phyloP scores from a whole-genome alignment of 2,113 vertebrate species.

The Ellobius talpinus region DNA sequence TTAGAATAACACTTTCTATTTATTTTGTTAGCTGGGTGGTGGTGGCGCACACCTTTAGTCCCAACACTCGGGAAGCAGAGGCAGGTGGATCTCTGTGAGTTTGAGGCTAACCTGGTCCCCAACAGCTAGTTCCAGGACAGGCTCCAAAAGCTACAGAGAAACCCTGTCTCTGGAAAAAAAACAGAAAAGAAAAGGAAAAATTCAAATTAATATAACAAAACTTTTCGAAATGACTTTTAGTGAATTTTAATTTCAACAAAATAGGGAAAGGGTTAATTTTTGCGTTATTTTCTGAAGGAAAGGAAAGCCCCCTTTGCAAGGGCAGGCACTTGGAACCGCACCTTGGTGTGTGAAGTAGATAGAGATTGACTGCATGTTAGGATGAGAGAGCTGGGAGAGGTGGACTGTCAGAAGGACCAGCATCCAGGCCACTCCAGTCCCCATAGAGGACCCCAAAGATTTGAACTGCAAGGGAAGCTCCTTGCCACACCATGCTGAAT shows the following conservation, averaged over 20 bases:
- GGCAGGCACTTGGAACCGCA: not conserved
- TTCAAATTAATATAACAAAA: not conserved
- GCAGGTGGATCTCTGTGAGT: no score
- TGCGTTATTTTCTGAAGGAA: slow-evolving; percentile 8
- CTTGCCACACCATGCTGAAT: not conserved
- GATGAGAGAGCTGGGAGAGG: not conserved
- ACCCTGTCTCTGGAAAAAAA: no score
- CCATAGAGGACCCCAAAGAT: not conserved
- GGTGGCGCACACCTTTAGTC: no score
- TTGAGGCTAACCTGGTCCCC: no score
- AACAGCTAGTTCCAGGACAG: no score
- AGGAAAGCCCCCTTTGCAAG: not conserved
- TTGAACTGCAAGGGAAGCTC: not conserved
- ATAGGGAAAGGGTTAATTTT: not conserved
- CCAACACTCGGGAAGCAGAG: no score
- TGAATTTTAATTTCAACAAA: slow-evolving; percentile 40
- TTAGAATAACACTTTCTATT: not conserved
- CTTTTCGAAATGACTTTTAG: slow-evolving; percentile 27
- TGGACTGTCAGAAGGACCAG: accelerated
- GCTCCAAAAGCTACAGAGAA: no score
- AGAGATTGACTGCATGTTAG: not conserved
- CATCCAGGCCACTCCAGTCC: not conserved
- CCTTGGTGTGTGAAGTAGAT: not conserved
- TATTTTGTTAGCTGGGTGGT: not conserved
- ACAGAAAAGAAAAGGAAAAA: not conserved